Percentiles rank a stretch among this genome's conserved stretches.
Evolutionary conservation across 2,113 vertebrate species (phyloP).

Genomic region (Pteropus alecto): DNA sequence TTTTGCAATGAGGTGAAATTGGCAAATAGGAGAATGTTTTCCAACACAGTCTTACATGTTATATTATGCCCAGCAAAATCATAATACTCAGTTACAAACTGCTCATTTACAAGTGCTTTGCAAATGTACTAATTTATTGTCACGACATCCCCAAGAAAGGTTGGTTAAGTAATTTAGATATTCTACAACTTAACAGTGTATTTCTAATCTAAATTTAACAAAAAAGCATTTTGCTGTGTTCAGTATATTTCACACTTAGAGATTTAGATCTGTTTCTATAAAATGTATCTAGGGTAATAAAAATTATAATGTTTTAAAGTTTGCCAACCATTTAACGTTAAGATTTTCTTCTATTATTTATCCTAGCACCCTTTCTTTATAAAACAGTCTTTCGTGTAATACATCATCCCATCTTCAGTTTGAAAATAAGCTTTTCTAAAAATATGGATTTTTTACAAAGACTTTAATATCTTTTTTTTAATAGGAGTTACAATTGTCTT

Average conservation of each 20-base stretch:
- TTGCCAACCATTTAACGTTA: background rate
- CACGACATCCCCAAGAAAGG: background rate
- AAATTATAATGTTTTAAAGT: background rate
- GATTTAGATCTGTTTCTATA: background rate
- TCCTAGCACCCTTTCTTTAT: background rate
- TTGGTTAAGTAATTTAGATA: background rate
- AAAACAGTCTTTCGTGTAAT: background rate
- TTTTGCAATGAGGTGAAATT: background rate
- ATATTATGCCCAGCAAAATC: background rate
- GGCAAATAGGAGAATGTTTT: background rate
- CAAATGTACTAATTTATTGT: conserved; percentile 21
- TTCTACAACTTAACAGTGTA: background rate
- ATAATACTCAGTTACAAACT: background rate
- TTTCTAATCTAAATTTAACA: background rate
- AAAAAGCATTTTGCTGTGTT: background rate
- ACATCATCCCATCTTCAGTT: background rate
- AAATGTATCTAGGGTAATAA: background rate
- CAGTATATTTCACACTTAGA: background rate
- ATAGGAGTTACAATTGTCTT: background rate
- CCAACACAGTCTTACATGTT: background rate
- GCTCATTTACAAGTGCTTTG: background rate
- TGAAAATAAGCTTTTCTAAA: background rate
- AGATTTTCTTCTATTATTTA: background rate
- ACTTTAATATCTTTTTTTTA: background rate
- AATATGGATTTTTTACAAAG: background rate